Evolutionary conservation across 2,888 invertebrate genomes (phyloP).

Genomic region (Phragmatobia fuliginosa): DNA sequence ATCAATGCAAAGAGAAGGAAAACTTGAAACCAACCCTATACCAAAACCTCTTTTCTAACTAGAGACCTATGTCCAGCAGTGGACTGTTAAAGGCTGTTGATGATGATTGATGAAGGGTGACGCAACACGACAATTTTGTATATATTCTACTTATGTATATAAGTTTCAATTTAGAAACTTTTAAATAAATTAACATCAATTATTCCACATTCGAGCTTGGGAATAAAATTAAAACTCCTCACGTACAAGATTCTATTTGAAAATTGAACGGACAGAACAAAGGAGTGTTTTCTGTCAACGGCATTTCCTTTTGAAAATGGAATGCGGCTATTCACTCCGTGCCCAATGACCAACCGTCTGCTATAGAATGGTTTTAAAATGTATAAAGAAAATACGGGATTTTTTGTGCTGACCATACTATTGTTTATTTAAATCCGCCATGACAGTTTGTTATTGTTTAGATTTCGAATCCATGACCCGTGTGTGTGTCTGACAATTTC

Average conservation of each 20-base stretch:
- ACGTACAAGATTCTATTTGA: conserved; percentile 66
- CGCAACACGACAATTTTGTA: background rate
- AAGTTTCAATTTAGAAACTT: conserved; percentile 41
- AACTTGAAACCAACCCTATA: no score
- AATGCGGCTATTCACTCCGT: conserved; percentile 69
- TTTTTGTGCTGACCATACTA: conserved; percentile 54
- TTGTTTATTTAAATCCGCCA: conserved; percentile 41
- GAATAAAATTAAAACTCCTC: conserved; percentile 57
- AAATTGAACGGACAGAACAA: conserved; percentile 74
- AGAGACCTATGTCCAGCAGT: no score
- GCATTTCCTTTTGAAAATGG: conserved; percentile 78
- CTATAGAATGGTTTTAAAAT: conserved; percentile 62
- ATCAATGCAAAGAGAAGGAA: no score
- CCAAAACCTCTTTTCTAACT: no score
- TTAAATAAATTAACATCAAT: conserved; percentile 60
- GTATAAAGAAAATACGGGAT: conserved; percentile 52
- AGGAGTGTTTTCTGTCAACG: conserved; percentile 80
- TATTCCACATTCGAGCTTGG: conserved; percentile 53
- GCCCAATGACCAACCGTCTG: conserved; percentile 62
- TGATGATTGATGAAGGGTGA: no score
- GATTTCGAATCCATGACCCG: background rate
- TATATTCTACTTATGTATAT: conserved; percentile 21
- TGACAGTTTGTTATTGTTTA: conserved; percentile 30
- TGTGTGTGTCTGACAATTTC: conserved; percentile 5
- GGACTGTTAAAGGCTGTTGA: no score